Conservation (phyloP, 1,140 invertebrate species). For the Drosophila pruinosa region DNA sequence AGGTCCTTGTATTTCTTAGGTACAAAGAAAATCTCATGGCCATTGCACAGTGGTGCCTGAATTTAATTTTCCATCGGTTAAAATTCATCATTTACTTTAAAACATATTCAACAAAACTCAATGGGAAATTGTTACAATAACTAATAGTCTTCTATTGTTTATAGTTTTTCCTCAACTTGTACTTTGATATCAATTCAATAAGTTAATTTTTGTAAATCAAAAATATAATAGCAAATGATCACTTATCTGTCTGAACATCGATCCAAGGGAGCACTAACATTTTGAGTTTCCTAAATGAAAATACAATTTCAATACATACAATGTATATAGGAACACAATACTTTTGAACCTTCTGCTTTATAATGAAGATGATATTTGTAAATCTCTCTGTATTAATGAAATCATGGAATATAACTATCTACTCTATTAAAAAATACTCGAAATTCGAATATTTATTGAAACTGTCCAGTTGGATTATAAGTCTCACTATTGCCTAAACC, state of each 20-base stretch:
- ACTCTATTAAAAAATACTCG: slow-evolving; percentile 1
- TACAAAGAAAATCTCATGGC: slow-evolving; percentile 75
- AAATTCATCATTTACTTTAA: neutral
- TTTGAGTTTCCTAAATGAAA: neutral
- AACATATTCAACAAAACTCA: neutral
- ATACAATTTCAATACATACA: neutral
- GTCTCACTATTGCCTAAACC: neutral
- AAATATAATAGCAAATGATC: neutral
- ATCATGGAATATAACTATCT: slow-evolving; percentile 10
- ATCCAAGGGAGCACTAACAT: neutral
- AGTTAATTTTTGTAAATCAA: neutral
- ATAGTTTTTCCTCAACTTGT: neutral
- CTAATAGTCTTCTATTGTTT: neutral
- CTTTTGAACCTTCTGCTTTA: neutral
- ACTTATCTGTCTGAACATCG: neutral
- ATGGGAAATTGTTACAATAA: neutral
- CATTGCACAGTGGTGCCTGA: slow-evolving; percentile 26
- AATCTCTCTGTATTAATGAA: neutral
- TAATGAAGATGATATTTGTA: neutral
- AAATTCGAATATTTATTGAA: neutral
- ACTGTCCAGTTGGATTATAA: neutral
- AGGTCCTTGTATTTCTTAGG: slow-evolving; percentile 50
- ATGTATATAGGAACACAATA: slow-evolving; percentile 9
- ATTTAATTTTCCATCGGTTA: slow-evolving; percentile 21
- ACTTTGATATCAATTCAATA: neutral